Conservation (phyloP, 2,888 invertebrate genomes). For the Cenopis cana region DNA sequence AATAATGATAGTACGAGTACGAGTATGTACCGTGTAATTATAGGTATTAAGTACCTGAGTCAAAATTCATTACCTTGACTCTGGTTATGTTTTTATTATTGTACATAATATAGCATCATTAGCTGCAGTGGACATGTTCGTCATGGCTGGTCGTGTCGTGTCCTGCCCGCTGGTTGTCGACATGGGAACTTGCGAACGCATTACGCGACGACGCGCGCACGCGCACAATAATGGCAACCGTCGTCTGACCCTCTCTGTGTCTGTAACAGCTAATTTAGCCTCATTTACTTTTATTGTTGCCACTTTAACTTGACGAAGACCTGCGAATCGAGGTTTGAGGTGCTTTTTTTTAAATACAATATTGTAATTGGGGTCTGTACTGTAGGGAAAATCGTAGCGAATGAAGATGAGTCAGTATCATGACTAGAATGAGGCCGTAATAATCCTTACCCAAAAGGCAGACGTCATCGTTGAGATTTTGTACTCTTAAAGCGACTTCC, state of each 20-base stretch:
- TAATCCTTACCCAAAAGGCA: no score
- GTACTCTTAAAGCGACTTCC: no score
- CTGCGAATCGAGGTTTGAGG: not conserved
- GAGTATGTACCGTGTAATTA: no score
- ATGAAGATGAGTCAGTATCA: no score
- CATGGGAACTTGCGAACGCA: constrained; percentile 5
- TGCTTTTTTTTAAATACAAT: not conserved
- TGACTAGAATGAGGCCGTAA: no score
- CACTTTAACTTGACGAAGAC: constrained; percentile 18
- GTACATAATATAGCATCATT: not conserved
- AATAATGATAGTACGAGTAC: no score
- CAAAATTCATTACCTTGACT: no score
- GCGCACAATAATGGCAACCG: constrained; percentile 25
- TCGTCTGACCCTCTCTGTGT: constrained; percentile 10
- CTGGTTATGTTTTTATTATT: no score
- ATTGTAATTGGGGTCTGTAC: not conserved
- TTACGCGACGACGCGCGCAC: no score
- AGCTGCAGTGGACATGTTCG: not conserved
- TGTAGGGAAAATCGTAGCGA: not conserved
- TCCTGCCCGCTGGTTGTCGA: constrained; percentile 7
- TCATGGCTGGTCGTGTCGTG: not conserved
- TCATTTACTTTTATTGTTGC: constrained; percentile 34
- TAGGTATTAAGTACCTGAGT: no score
- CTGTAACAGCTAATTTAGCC: constrained; percentile 32
- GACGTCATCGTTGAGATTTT: no score